A percentile compares a stretch with the other conserved stretches of the same genome.
Conservation (phyloP, 2,888 invertebrate species). For the Ceramica pisi region DNA sequence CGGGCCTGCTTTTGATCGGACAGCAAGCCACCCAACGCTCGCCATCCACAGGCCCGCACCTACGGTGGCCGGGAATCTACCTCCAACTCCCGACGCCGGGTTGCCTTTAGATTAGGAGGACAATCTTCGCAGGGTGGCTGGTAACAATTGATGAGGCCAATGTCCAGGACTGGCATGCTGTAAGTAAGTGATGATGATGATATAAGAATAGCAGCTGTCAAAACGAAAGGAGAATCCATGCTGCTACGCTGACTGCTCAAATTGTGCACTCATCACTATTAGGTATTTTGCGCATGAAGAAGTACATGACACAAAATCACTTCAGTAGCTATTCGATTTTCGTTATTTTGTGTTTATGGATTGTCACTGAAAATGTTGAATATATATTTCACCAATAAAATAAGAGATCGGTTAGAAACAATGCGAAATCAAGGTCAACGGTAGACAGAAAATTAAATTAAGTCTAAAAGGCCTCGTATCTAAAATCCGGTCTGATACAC, state of each 20-base stretch:
- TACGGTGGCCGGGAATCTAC: too few relatives aligned
- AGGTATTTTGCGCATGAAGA: background rate
- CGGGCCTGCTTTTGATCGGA: too few relatives aligned
- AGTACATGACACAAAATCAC: too few relatives aligned
- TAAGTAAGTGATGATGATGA: background rate
- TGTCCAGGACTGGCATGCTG: background rate
- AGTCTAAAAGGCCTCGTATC: background rate
- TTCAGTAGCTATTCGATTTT: too few relatives aligned
- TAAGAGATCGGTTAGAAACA: too few relatives aligned
- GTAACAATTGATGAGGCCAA: background rate
- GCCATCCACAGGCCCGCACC: too few relatives aligned
- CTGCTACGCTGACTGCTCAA: background rate
- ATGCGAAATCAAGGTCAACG: background rate
- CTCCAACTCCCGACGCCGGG: too few relatives aligned
- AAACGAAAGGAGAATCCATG: background rate
- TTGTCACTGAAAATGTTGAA: background rate
- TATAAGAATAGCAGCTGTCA: background rate
- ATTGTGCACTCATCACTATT: background rate
- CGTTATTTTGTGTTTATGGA: too few relatives aligned
- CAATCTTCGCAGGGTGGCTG: background rate
- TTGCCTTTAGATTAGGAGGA: too few relatives aligned
- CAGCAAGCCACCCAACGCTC: too few relatives aligned
- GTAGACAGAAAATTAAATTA: constrained; percentile 5
- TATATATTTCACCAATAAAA: background rate
- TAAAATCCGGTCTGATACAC: constrained; percentile 24